Conservation (phyloP, 2,888 invertebrate species). For the Lepetodrilus schrolli region DNA sequence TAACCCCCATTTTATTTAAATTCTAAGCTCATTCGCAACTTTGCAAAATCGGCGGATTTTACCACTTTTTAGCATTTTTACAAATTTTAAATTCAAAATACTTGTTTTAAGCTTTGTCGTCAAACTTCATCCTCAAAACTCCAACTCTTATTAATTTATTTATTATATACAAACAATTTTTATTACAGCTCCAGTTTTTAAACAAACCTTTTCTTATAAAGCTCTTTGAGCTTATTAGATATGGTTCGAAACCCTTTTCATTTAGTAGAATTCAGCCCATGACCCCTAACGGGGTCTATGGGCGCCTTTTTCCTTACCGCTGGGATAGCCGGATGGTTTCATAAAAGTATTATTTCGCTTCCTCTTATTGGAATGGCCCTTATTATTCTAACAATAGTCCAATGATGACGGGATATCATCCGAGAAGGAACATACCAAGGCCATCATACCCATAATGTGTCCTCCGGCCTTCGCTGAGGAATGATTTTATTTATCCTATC, state of each 20-base stretch:
- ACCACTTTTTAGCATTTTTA: too few species aligned
- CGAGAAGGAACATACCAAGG: conserved; percentile 83
- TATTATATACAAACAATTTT: too few species aligned
- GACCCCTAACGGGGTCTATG: conserved; percentile 34
- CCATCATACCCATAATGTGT: conserved; percentile 80
- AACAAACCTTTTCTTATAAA: too few species aligned
- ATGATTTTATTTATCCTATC: conserved; percentile 85
- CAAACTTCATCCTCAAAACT: too few species aligned
- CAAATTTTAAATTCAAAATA: too few species aligned
- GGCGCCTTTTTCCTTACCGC: conserved; percentile 51
- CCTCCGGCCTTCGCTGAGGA: conserved; percentile 81
- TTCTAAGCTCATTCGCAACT: too few species aligned
- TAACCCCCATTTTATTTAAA: too few species aligned
- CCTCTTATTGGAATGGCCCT: conserved; percentile 45
- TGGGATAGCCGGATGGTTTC: conserved; percentile 52
- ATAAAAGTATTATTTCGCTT: conserved; percentile 30
- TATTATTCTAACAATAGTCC: conserved; percentile 49
- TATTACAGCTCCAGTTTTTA: too few species aligned
- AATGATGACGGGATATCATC: conserved; percentile 75
- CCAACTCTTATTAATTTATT: too few species aligned
- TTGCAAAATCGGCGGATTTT: too few species aligned
- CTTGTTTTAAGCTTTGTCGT: too few species aligned
- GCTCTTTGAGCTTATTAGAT: too few species aligned
- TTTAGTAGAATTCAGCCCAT: conserved; percentile 40
- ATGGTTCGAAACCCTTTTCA: conserved; percentile 40